Evolutionary conservation across 2,888 invertebrate species (phyloP).

Genomic region (Diplolepis rosae): DNA sequence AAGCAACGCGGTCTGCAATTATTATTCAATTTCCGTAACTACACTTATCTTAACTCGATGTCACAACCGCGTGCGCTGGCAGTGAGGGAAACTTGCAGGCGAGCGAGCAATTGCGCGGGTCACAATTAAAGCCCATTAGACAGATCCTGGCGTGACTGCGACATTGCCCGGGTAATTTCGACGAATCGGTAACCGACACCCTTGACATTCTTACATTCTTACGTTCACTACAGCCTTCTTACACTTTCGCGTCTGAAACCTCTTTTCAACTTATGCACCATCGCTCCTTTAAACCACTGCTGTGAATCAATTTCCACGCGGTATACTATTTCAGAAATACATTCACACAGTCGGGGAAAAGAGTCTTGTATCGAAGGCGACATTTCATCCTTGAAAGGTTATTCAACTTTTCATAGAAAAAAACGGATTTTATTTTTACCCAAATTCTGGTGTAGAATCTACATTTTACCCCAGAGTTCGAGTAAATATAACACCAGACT

Average conservation of each 20-base stretch:
- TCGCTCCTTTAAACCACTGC: neutral
- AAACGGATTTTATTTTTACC: too few species aligned
- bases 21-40: constrained; percentile 70
- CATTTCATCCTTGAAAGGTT: too few species aligned
- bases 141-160: constrained; percentile 59
- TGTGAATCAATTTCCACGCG: neutral
- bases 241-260: neutral
- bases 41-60: constrained; percentile 66
- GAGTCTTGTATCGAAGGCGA: neutral
- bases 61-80: constrained; percentile 59
- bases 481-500: too few species aligned
- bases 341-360: too few species aligned
- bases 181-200: constrained; percentile 57
- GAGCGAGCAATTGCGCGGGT: constrained; percentile 54
- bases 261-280: neutral
- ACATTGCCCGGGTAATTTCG: constrained; percentile 58
- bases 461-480: too few species aligned
- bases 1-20: constrained; percentile 60
- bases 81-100: constrained; percentile 35
- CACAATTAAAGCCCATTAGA: constrained; percentile 70
- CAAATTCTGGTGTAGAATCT: too few species aligned
- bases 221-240: constrained; percentile 46
- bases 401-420: too few species aligned
- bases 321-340: neutral
- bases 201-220: constrained; percentile 65